Evolutionary conservation across 2,888 invertebrate genomes (phyloP).

Genomic region (Nymphalis urticae): DNA sequence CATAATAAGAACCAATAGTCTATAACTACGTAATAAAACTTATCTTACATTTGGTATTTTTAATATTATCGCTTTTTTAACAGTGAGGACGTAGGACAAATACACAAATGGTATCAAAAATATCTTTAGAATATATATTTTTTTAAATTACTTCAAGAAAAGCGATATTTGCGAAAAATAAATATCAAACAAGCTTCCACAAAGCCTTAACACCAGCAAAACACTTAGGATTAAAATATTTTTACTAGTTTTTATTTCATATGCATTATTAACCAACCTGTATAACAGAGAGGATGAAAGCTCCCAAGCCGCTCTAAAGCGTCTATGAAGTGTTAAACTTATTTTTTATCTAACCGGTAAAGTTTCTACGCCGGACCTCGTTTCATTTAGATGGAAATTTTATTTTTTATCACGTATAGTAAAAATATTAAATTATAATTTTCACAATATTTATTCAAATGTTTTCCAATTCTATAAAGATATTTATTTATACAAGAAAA

Average conservation of each 20-base stretch:
- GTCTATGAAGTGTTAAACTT: constrained; percentile 8
- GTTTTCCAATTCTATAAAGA: background rate
- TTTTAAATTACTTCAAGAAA: too few relatives aligned
- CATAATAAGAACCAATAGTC: too few relatives aligned
- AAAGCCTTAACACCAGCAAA: background rate
- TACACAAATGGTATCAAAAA: too few relatives aligned
- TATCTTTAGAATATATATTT: too few relatives aligned
- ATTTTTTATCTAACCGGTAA: constrained; percentile 5
- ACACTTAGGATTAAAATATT: background rate
- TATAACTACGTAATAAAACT: too few relatives aligned
- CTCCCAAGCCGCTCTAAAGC: constrained; percentile 5
- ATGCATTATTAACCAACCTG: constrained; percentile 1
- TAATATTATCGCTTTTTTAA: too few relatives aligned
- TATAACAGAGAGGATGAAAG: background rate
- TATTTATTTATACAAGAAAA: background rate
- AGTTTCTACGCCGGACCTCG: constrained; percentile 7
- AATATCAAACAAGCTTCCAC: too few relatives aligned
- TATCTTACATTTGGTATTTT: too few relatives aligned
- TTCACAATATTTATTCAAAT: background rate
- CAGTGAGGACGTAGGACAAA: too few relatives aligned
- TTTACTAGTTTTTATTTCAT: background rate
- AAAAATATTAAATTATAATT: background rate
- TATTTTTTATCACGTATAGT: background rate
- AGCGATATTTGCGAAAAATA: too few relatives aligned
- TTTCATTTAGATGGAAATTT: constrained; percentile 17